These are phyloP conservation scores for Sycophaga agraensis DNA, from an alignment of 1,140 invertebrate genomes.

Conservation along the genomic window DNA sequence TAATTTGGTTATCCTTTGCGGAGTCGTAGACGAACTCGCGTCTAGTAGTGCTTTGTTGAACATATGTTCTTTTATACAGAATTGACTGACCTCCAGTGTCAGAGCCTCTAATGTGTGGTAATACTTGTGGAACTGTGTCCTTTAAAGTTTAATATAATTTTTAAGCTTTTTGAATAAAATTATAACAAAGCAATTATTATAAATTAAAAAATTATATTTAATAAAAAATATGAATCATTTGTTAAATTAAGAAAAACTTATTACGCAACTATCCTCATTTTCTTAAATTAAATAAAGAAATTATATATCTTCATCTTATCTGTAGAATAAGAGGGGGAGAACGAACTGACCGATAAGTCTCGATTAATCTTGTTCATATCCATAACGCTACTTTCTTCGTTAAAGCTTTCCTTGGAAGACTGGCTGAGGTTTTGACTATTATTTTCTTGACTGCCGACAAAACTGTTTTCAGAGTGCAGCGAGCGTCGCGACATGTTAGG, in stretches of 20 bases:
- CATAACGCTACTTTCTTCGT: constrained; percentile 9
- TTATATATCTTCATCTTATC: too few relatives aligned
- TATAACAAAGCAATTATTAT: too few relatives aligned
- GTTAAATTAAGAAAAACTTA: too few relatives aligned
- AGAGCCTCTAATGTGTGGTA: constrained; percentile 21
- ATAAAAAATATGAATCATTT: too few relatives aligned
- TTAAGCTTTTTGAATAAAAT: too few relatives aligned
- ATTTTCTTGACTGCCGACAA: constrained; percentile 35
- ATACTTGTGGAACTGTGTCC: constrained; percentile 30
- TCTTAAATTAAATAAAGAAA: too few relatives aligned
- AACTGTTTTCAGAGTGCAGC: constrained; percentile 45
- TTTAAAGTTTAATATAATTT: too few relatives aligned
- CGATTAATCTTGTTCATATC: neutral
- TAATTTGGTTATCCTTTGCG: constrained; percentile 14
- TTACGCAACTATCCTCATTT: too few relatives aligned
- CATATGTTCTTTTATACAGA: constrained; percentile 39
- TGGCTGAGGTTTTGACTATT: constrained; percentile 39
- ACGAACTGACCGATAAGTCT: constrained; percentile 16
- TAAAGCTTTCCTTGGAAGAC: constrained; percentile 31
- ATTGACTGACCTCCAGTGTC: constrained; percentile 25
- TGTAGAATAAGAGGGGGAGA: neutral
- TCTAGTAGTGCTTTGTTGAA: constrained; percentile 32
- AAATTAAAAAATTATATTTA: too few relatives aligned
- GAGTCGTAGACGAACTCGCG: constrained; percentile 23
- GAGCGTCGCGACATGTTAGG: constrained; percentile 79